Evolutionary conservation across 2,797 vertebrate genomes (phyloP).

Genomic region (Sebastes oblongus): DNA sequence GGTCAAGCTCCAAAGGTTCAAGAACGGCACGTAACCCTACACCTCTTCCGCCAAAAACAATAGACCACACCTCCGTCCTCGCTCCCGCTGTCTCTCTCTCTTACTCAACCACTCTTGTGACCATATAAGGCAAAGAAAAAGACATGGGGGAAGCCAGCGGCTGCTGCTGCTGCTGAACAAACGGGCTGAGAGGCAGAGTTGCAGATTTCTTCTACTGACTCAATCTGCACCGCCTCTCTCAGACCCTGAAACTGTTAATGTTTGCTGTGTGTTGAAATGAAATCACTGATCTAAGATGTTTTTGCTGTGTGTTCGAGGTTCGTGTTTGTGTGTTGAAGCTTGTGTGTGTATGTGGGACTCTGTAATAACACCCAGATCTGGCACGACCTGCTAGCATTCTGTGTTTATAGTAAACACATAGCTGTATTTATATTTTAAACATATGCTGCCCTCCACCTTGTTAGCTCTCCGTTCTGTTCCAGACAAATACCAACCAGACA

Average conservation of each 20-base stretch:
- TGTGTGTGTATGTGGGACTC: background rate
- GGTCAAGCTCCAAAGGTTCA: constrained; percentile 69
- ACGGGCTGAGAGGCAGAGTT: constrained; percentile 53
- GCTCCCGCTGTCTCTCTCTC: constrained; percentile 63
- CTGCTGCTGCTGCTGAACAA: constrained; percentile 62
- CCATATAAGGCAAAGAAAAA: constrained; percentile 86
- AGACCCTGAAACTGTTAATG: constrained; percentile 39
- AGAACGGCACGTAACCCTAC: constrained; percentile 72
- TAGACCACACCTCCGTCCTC: constrained; percentile 82
- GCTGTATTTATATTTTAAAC: constrained; percentile 73
- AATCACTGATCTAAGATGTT: background rate
- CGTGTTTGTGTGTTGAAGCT: background rate
- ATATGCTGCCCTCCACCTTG: constrained; percentile 50
- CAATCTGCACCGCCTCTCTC: constrained; percentile 37
- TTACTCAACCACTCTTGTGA: constrained; percentile 78
- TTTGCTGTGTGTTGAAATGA: constrained; percentile 40
- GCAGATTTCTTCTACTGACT: constrained; percentile 63
- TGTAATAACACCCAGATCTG: constrained; percentile 35
- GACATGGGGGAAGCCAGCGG: constrained; percentile 65
- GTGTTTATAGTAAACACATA: constrained; percentile 76
- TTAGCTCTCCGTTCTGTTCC: constrained; percentile 30
- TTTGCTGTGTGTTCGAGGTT: background rate
- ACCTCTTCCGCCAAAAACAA: constrained; percentile 82
- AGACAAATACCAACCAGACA: constrained; percentile 38
- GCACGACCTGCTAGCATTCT: constrained; percentile 20